phyloP scores from a whole-genome alignment of 23 tunicate species.

The Diplosoma virens region DNA sequence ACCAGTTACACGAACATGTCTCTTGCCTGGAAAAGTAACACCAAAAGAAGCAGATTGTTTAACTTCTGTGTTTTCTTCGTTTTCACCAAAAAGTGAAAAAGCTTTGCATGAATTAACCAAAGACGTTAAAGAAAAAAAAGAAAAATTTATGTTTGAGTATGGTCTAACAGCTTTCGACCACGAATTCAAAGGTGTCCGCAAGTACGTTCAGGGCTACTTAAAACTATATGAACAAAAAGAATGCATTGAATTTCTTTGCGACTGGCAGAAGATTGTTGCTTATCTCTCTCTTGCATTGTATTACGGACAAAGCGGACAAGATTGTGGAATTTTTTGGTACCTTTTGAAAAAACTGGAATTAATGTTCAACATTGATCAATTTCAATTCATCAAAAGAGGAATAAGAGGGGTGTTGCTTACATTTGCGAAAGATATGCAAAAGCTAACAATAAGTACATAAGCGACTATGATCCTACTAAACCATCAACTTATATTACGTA shows the following conservation, averaged over 20 bases:
- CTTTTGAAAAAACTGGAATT: too few species aligned
- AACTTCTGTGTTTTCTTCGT: conserved; percentile 2
- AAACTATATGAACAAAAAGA: not conserved
- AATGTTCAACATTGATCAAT: too few species aligned
- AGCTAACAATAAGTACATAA: too few species aligned
- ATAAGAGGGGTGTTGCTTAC: too few species aligned
- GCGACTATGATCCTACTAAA: too few species aligned
- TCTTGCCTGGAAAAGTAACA: conserved; percentile 15
- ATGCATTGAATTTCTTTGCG: not conserved
- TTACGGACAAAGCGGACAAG: conserved; percentile 52
- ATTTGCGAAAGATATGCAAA: too few species aligned
- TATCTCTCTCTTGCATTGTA: conserved; percentile 45
- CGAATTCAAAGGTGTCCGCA: conserved; percentile 46
- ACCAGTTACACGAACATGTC: not conserved
- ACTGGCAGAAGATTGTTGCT: conserved; percentile 54
- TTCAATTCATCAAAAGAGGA: too few species aligned
- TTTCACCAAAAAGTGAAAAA: conserved; percentile 6
- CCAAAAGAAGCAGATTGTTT: conserved; percentile 9
- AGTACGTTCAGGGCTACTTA: conserved; percentile 53
- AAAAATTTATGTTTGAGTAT: conserved; percentile 38
- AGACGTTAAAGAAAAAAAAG: not conserved
- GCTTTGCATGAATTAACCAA: not conserved
- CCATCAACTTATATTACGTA: too few species aligned
- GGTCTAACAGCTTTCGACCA: conserved; percentile 53
- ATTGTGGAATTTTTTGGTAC: conserved; percentile 6